Evolutionary conservation across 1,140 invertebrate species (phyloP).

Genomic region (Orchestia grillus): DNA sequence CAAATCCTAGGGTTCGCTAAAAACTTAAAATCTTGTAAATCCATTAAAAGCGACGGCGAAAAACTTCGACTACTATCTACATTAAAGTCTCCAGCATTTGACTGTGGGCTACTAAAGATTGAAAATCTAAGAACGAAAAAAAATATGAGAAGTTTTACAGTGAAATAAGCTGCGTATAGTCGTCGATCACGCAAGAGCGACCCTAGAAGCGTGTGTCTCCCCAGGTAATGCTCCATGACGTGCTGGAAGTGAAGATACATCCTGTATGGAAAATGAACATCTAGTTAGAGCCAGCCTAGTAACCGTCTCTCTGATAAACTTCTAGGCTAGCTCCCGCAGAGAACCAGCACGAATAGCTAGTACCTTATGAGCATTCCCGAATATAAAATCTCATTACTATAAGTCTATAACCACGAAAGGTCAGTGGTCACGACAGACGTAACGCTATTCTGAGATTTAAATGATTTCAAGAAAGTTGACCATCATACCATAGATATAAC

Average conservation of each 20-base stretch:
- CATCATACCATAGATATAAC: no score
- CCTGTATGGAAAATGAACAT: background rate
- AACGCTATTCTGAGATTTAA: no score
- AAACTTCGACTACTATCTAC: background rate
- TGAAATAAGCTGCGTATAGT: background rate
- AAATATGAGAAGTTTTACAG: background rate
- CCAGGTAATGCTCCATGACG: background rate
- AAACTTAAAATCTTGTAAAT: slow-evolving; percentile 65
- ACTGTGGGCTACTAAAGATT: background rate
- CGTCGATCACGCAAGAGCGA: background rate
- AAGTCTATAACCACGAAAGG: no score
- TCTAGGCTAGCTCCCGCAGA: no score
- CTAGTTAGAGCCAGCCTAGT: no score
- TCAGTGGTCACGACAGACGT: no score
- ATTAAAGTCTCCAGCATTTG: background rate
- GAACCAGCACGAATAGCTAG: no score
- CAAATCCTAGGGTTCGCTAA: slow-evolving; percentile 68
- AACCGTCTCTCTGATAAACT: no score
- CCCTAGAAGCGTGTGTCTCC: background rate
- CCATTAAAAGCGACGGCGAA: background rate
- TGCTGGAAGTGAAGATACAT: background rate
- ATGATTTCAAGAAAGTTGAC: no score
- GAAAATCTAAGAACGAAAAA: background rate
- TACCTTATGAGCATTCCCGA: no score
- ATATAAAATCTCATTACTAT: no score